Base-by-base conservation (phyloP, 2,888 invertebrate genomes). In the Autographa pulchrina region DNA sequence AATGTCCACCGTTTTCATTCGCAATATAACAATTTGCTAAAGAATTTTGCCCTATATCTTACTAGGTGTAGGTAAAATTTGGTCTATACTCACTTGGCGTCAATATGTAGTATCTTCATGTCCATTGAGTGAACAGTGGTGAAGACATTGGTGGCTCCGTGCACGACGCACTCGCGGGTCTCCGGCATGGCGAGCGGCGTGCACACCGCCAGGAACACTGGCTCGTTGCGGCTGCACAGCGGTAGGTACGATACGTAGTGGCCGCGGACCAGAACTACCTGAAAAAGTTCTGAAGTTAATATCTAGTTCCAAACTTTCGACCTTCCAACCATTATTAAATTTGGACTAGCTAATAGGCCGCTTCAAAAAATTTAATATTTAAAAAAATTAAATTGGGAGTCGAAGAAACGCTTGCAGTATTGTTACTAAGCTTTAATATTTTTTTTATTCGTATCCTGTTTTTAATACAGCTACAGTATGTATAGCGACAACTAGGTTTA, bases 121-220 rank as follows among this genome's bases (percentile, higher is more conserved):
- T 99, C 99, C 97, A 99, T 98, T 78, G 98, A 98, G 92, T 99
- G 99, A 85, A 99, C 98, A 72, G 99, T 98, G 88, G 99, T 99
- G 96, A 99, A 99, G 80, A 99, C 98, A 95, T 98, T 98, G 87
- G 99, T 99, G 92, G 99, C 99, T 86, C 99, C 99, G 94, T 99
- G 99, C 78, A 99, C 98, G 82, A 99, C 98, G 96, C 98, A 98
- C 95, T 98, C 98, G 81, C 99, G 97, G 69, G 99, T 99, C 96
- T 99, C 99, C 1, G 99, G 99, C 97, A 99, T 99, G 85, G 99
- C 99, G 68, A 99, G 98, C 60, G 99, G 99, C 67, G 99, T 98
- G 95, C 99, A 99, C 83, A 98, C 98, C 72, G 99, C 99, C 90
- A 99, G 96, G 95, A 99, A 99, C 85, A 99, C 99, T 68, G 99